Conservation (phyloP, 2,888 invertebrate genomes). For the Thecocarcelia acutangulata region DNA sequence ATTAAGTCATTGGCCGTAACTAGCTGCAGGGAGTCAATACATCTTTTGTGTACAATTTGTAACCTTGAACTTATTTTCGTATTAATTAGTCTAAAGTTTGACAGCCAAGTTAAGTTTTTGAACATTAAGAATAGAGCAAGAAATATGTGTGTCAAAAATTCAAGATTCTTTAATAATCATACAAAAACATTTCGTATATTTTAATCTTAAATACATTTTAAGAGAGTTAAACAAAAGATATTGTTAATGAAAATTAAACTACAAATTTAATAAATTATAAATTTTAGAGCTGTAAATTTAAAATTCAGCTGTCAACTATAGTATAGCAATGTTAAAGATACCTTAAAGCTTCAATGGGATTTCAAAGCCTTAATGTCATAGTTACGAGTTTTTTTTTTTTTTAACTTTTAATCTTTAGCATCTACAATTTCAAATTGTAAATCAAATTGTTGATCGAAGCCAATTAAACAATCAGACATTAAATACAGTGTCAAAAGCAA, state of each 20-base stretch:
- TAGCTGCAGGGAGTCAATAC: no score
- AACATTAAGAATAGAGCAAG: no score
- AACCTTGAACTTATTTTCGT: no score
- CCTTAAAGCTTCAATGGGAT: neutral
- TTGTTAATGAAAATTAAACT: neutral
- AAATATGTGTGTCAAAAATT: no score
- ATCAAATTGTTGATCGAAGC: slow-evolving; percentile 94
- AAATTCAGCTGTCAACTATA: slow-evolving; percentile 2
- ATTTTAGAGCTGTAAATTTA: slow-evolving; percentile 23
- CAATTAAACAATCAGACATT: slow-evolving; percentile 95
- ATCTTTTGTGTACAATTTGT: no score
- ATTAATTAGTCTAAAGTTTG: no score
- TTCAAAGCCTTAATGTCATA: neutral
- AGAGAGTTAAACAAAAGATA: slow-evolving; percentile 4
- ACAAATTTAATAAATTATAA: neutral
- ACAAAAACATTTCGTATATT: no score
- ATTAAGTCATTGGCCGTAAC: no score
- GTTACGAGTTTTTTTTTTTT: neutral
- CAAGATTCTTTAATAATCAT: no score
- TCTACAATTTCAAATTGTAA: slow-evolving; percentile 83
- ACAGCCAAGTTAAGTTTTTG: no score
- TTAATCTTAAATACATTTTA: slow-evolving; percentile 4
- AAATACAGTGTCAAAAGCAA: slow-evolving; percentile 90
- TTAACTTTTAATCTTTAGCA: slow-evolving; percentile 59
- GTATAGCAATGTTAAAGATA: neutral